Percentiles rank a stretch among this genome's conserved stretches.
phyloP scores from a whole-genome alignment of 2,888 invertebrate genomes.

The Idaea dimidiata region DNA sequence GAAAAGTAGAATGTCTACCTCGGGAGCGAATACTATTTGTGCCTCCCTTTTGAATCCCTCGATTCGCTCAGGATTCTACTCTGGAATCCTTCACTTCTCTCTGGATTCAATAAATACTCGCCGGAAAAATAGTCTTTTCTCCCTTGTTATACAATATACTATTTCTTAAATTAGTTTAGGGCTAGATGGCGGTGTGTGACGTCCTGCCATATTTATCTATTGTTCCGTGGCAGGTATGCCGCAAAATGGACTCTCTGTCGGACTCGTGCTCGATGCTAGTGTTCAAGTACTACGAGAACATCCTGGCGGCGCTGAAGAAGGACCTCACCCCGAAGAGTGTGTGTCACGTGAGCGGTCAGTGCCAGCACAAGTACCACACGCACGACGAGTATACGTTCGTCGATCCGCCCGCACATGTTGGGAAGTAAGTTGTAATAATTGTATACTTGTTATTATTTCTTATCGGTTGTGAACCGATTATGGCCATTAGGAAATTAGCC shows the following conservation, averaged over 20 bases:
- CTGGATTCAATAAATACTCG: no score
- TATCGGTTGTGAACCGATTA: no score
- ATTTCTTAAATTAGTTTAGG: background rate
- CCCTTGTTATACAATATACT: no score
- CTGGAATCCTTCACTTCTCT: no score
- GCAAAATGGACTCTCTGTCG: conserved; percentile 85
- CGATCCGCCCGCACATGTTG: conserved; percentile 77
- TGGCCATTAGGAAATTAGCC: no score
- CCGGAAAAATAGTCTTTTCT: no score
- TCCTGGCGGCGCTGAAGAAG: conserved; percentile 82
- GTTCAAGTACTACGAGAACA: conserved; percentile 86
- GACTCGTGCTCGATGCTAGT: conserved; percentile 90
- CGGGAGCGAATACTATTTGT: no score
- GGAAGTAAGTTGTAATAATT: conserved; percentile 59
- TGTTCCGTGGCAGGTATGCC: conserved; percentile 76
- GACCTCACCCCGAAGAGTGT: conserved; percentile 84
- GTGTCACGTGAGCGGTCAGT: conserved; percentile 90
- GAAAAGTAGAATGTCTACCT: no score
- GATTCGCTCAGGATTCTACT: no score
- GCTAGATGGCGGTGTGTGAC: no score
- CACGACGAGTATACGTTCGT: conserved; percentile 82
- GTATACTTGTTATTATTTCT: no score
- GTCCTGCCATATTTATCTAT: background rate
- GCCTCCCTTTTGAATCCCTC: no score
- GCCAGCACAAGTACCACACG: conserved; percentile 83